Evolutionary conservation across 2,888 invertebrate genomes (phyloP).

Genomic region (Polia nebulosa): DNA sequence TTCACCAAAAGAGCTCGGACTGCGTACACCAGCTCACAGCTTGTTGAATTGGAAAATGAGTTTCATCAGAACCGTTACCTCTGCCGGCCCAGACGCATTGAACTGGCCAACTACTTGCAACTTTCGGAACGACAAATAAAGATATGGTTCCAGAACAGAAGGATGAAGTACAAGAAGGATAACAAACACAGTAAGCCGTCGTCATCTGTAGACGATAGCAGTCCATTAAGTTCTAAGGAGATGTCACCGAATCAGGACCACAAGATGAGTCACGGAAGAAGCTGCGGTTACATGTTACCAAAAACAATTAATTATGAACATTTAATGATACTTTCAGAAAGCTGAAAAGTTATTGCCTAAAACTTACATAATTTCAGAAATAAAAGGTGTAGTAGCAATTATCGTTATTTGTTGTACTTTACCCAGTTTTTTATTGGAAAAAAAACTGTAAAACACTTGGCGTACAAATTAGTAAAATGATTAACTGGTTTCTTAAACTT

Average conservation of each 20-base stretch:
- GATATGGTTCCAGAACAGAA: slow-evolving; percentile 96
- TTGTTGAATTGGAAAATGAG: slow-evolving; percentile 95
- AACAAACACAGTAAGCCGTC: slow-evolving; percentile 86
- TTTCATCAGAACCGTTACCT: slow-evolving; percentile 94
- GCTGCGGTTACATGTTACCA: too few relatives aligned
- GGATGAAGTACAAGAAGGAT: slow-evolving; percentile 95
- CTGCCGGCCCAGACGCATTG: slow-evolving; percentile 94
- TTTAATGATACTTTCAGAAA: too few relatives aligned
- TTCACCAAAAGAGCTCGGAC: slow-evolving; percentile 94
- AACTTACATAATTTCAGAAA: too few relatives aligned
- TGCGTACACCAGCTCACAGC: slow-evolving; percentile 95
- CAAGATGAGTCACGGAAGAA: slow-evolving; percentile 85
- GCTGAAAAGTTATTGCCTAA: too few relatives aligned
- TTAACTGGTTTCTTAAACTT: too few relatives aligned
- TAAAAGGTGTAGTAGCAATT: too few relatives aligned
- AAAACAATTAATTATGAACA: too few relatives aligned
- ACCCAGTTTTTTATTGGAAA: too few relatives aligned
- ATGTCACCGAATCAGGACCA: slow-evolving; percentile 85
- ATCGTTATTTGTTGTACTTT: too few relatives aligned
- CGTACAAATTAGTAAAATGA: too few relatives aligned
- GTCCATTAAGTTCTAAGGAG: slow-evolving; percentile 85
- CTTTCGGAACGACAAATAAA: slow-evolving; percentile 96
- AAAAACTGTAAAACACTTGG: too few relatives aligned
- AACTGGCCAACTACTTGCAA: slow-evolving; percentile 93
- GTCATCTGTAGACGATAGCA: slow-evolving; percentile 84